phyloP scores from a whole-genome alignment of 64 coral and sea anemone genomes.

The Orbicella faveolata region DNA sequence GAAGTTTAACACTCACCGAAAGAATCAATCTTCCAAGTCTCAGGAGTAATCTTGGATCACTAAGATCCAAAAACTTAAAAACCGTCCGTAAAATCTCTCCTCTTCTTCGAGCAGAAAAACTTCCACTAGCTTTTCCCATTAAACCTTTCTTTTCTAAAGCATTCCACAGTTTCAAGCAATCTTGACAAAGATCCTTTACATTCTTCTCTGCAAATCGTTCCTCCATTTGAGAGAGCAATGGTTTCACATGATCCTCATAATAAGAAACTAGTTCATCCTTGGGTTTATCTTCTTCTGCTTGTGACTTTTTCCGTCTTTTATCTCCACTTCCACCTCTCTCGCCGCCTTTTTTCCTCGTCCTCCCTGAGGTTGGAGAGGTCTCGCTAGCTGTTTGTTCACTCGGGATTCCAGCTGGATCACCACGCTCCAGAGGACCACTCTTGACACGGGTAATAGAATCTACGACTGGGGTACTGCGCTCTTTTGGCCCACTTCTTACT shows the following conservation, averaged over 20 bases:
- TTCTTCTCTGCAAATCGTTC: conserved; percentile 64
- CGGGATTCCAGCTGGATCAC: background rate
- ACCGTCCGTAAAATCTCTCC: conserved; percentile 89
- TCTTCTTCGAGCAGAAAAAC: conserved; percentile 84
- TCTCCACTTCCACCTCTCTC: conserved; percentile 81
- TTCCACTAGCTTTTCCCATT: conserved; percentile 84
- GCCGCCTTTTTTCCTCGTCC: conserved; percentile 14
- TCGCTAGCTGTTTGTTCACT: background rate
- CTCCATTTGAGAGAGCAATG: conserved; percentile 78
- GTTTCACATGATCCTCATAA: conserved; percentile 75
- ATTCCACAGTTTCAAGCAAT: conserved; percentile 88
- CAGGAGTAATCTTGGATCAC: conserved; percentile 75
- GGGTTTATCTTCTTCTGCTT: conserved; percentile 40
- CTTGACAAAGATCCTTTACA: conserved; percentile 66
- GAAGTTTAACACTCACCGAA: conserved; percentile 61
- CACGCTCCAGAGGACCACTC: conserved; percentile 30
- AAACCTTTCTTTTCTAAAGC: conserved; percentile 73
- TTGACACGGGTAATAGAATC: conserved; percentile 38
- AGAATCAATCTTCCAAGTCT: conserved; percentile 78
- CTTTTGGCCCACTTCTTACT: conserved; percentile 90
- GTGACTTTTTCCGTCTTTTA: conserved; percentile 65
- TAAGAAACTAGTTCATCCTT: conserved; percentile 83
- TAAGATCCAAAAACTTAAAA: conserved; percentile 95
- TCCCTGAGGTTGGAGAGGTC: conserved; percentile 22
- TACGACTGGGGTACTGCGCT: conserved; percentile 55